These are phyloP conservation scores for Drosophila mercatorum DNA, from an alignment of 2,888 invertebrate species.

Conservation along the genomic window DNA sequence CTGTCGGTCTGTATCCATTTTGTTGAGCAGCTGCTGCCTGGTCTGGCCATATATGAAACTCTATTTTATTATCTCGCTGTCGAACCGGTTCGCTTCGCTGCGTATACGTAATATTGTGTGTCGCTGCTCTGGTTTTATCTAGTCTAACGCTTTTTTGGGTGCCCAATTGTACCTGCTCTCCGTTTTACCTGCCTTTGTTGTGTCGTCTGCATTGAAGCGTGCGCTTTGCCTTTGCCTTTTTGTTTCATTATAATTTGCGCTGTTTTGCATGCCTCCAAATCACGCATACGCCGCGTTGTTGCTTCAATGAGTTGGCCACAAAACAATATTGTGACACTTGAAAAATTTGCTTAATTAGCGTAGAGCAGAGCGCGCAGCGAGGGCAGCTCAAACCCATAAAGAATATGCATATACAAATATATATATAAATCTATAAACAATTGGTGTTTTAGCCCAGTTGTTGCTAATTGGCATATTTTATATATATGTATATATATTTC, in stretches of 20 bases:
- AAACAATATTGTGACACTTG: constrained; percentile 58
- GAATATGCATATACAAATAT: neutral
- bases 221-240: constrained; percentile 11
- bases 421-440: neutral
- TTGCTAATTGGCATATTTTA: constrained; percentile 1
- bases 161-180: constrained; percentile 47
- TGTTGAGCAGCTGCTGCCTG: constrained; percentile 3
- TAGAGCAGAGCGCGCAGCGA: constrained; percentile 20
- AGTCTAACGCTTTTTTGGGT: constrained; percentile 35
- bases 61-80: constrained; percentile 51
- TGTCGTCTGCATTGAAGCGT: constrained; percentile 64
- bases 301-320: neutral
- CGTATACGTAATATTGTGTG: constrained; percentile 61
- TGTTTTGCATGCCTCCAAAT: constrained; percentile 63
- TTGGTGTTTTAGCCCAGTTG: neutral
- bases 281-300: constrained; percentile 35
- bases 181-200: constrained; percentile 17
- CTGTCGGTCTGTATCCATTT: neutral
- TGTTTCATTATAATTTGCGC: constrained; percentile 63
- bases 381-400: constrained; percentile 2
- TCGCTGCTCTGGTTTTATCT: constrained; percentile 44
- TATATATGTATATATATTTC: no score
- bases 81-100: constrained; percentile 71
- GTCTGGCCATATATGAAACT: constrained; percentile 19
- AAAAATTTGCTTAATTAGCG: constrained; percentile 63